Evolutionary conservation across 2,113 vertebrate species (phyloP).

Genomic region (Calypte anna): DNA sequence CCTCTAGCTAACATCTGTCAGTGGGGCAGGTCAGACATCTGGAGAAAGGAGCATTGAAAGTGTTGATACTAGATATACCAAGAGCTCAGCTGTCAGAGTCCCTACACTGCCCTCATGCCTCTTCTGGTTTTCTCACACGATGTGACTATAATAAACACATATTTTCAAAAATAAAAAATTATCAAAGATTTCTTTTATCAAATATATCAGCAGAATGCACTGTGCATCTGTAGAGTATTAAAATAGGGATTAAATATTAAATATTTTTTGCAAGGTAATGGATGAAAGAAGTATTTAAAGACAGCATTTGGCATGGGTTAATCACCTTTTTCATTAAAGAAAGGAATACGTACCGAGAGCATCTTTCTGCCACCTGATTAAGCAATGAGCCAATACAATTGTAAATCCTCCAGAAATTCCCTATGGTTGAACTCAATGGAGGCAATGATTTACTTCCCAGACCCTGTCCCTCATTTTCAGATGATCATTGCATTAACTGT

Average conservation of each 20-base stretch:
- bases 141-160: neutral
- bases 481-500: conserved; percentile 77
- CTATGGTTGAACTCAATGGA: conserved; percentile 71
- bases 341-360: conserved; percentile 76
- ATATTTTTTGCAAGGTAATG: conserved; percentile 18
- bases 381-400: conserved; percentile 79
- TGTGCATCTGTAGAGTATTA: neutral
- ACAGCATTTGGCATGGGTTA: conserved; percentile 70
- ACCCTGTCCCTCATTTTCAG: conserved; percentile 71
- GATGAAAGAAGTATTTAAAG: conserved; percentile 50
- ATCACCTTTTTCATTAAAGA: conserved; percentile 77
- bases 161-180: neutral
- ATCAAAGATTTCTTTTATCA: neutral
- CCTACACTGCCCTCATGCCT: neutral
- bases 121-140: neutral
- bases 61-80: neutral
- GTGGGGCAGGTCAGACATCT: neutral
- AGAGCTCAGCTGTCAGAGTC: neutral
- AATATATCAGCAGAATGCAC: neutral
- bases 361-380: conserved; percentile 78
- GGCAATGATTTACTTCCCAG: conserved; percentile 78
- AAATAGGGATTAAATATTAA: conserved; percentile 31
- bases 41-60: neutral
- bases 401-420: conserved; percentile 78
- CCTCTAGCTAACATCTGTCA: conserved; percentile 46